Conservation (phyloP, 1,140 invertebrate species). For the Eulimnadia texana region DNA sequence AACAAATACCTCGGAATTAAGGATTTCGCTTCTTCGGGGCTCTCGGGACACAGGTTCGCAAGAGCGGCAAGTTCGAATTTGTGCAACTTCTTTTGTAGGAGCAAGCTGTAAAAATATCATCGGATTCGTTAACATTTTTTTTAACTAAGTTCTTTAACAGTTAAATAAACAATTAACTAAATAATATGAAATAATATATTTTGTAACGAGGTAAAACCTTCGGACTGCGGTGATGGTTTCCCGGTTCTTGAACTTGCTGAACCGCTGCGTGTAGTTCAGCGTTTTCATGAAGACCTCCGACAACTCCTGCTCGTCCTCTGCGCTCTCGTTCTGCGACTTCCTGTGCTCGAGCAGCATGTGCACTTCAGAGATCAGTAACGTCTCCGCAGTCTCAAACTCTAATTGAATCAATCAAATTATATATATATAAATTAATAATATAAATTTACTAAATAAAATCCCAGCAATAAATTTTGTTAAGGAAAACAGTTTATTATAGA, state of each 20-base stretch:
- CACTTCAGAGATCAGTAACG: slow-evolving; percentile 93
- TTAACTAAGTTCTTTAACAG: not conserved
- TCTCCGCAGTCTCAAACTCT: slow-evolving; percentile 99
- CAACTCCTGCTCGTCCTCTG: slow-evolving; percentile 95
- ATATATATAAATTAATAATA: too few relatives aligned
- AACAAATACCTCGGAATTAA: slow-evolving; percentile 67
- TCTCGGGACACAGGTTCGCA: slow-evolving; percentile 95
- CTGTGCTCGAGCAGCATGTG: slow-evolving; percentile 94
- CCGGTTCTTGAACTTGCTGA: slow-evolving; percentile 94
- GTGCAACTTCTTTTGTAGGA: slow-evolving; percentile 91
- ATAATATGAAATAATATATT: not conserved
- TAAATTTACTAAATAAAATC: not conserved
- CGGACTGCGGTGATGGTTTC: slow-evolving; percentile 92
- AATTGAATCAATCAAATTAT: too few relatives aligned
- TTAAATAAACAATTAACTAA: not conserved
- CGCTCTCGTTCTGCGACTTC: slow-evolving; percentile 92
- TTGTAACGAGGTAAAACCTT: slow-evolving; percentile 2
- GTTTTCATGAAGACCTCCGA: slow-evolving; percentile 98
- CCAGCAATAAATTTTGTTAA: not conserved
- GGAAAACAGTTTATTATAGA: too few relatives aligned
- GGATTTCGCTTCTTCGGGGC: slow-evolving; percentile 92
- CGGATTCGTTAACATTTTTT: not conserved
- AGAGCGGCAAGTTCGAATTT: slow-evolving; percentile 97
- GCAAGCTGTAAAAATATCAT: slow-evolving; percentile 46
- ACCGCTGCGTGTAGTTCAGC: slow-evolving; percentile 85